A percentile compares a stretch with the other conserved stretches of the same genome.
These are phyloP conservation scores for Mustela erminea DNA, from an alignment of 2,797 vertebrate species.

Conservation along the genomic window DNA sequence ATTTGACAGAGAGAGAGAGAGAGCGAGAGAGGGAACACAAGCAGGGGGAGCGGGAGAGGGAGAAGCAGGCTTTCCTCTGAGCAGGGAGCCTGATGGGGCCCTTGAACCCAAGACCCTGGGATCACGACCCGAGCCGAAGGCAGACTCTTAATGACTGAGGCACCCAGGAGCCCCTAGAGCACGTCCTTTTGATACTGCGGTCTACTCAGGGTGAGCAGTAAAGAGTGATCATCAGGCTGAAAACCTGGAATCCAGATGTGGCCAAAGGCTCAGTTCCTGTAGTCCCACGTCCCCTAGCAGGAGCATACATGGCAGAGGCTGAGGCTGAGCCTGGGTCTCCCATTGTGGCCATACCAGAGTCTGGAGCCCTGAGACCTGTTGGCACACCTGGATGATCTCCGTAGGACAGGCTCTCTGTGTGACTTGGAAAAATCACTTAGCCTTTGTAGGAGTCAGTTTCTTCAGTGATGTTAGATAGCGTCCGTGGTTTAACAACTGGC, in stretches of 20 bases:
- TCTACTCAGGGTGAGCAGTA: not conserved
- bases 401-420: not conserved
- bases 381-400: not conserved
- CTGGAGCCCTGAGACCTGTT: not conserved
- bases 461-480: not conserved
- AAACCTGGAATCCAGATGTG: not conserved
- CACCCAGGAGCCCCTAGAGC: not conserved
- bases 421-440: not conserved
- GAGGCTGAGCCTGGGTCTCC: not conserved
- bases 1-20: no score
- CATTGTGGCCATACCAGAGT: not conserved
- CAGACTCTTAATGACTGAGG: no score
- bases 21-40: no score
- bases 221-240: not conserved
- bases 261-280: not conserved
- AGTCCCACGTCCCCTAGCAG: not conserved
- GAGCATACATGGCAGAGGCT: not conserved
- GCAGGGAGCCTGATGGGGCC: no score
- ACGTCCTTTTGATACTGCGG: not conserved
- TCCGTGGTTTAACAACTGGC: not conserved
- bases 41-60: no score
- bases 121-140: no score
- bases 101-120: no score
- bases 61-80: no score
- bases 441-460: not conserved